These are phyloP conservation scores for Lobophora halterata DNA, from an alignment of 2,888 invertebrate species.

Conservation along the genomic window DNA sequence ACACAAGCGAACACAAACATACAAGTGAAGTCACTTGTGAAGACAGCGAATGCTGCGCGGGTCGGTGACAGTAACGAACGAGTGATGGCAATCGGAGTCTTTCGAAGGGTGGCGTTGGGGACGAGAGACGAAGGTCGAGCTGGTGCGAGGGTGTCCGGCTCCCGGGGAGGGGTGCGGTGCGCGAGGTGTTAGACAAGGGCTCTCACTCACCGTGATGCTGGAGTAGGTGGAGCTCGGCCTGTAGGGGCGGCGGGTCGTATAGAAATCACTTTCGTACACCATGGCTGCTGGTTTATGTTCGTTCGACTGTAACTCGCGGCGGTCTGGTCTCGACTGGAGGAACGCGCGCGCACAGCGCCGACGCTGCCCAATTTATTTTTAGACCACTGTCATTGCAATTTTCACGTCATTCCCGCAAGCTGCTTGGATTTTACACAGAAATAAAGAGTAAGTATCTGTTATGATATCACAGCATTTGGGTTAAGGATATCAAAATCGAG, in stretches of 20 bases:
- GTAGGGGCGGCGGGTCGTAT: slow-evolving; percentile 92
- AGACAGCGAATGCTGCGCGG: slow-evolving; percentile 38
- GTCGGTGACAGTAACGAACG: slow-evolving; percentile 30
- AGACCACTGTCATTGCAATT: slow-evolving; percentile 80
- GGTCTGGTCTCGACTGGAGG: slow-evolving; percentile 72
- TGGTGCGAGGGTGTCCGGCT: slow-evolving; percentile 76
- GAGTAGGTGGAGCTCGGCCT: slow-evolving; percentile 86
- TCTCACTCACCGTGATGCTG: slow-evolving; percentile 86
- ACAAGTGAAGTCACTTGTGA: slow-evolving; percentile 44
- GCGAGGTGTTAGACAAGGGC: slow-evolving; percentile 53
- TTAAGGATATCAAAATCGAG: slow-evolving; percentile 60
- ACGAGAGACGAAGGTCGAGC: slow-evolving; percentile 58
- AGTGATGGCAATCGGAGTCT: slow-evolving; percentile 30
- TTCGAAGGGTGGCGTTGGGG: slow-evolving; percentile 42
- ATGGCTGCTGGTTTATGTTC: slow-evolving; percentile 78
- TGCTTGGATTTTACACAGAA: slow-evolving; percentile 51
- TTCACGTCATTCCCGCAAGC: slow-evolving; percentile 64
- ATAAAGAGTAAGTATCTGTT: slow-evolving; percentile 55
- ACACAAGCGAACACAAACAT: slow-evolving; percentile 52
- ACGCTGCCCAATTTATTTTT: slow-evolving; percentile 68
- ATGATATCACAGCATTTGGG: slow-evolving; percentile 60
- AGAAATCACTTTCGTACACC: slow-evolving; percentile 97
- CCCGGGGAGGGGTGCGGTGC: slow-evolving; percentile 69
- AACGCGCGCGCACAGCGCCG: slow-evolving; percentile 47
- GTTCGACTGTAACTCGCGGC: slow-evolving; percentile 76